phyloP scores from a whole-genome alignment of 2,113 vertebrate genomes.

The Podarcis cretensis region DNA sequence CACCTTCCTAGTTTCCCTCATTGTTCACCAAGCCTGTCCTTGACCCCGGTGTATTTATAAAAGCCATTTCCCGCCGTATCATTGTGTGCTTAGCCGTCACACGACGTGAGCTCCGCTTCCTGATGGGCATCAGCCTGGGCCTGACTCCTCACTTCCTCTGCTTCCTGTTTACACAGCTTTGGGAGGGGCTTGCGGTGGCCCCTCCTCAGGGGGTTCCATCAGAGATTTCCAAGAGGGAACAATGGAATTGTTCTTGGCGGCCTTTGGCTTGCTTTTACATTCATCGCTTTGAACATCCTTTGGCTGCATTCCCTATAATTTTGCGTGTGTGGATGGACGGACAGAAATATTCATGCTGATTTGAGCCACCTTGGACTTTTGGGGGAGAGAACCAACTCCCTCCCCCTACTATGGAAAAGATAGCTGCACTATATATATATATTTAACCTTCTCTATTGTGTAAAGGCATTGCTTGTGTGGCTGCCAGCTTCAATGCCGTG shows the following conservation, averaged over 20 bases:
- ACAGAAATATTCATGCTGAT: too few species aligned
- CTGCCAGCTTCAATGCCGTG: too few species aligned
- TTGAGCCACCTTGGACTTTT: too few species aligned
- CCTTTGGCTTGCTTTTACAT: background rate
- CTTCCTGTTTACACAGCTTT: slow-evolving; percentile 79
- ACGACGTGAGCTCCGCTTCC: slow-evolving; percentile 58
- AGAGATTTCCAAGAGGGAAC: background rate
- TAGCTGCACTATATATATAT: background rate
- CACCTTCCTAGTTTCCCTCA: slow-evolving; percentile 64
- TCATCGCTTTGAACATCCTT: background rate
- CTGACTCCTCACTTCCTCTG: slow-evolving; percentile 70
- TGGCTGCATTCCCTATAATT: too few species aligned
- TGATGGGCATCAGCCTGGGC: slow-evolving; percentile 47
- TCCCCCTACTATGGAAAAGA: too few species aligned
- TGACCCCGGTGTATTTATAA: slow-evolving; percentile 82
- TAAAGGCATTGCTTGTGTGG: background rate
- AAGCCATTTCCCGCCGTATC: slow-evolving; percentile 69
- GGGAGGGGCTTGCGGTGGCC: slow-evolving; percentile 37
- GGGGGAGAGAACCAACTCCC: too few species aligned
- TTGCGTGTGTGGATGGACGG: too few species aligned
- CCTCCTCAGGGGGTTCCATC: background rate
- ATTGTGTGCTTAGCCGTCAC: slow-evolving; percentile 73
- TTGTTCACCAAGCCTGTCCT: slow-evolving; percentile 73
- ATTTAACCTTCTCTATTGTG: background rate
- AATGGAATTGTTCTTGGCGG: background rate